A percentile compares a stretch with the other conserved stretches of the same genome.
Evolutionary conservation across 2,113 vertebrate genomes (phyloP).

Genomic region (Quiscalus mexicanus): DNA sequence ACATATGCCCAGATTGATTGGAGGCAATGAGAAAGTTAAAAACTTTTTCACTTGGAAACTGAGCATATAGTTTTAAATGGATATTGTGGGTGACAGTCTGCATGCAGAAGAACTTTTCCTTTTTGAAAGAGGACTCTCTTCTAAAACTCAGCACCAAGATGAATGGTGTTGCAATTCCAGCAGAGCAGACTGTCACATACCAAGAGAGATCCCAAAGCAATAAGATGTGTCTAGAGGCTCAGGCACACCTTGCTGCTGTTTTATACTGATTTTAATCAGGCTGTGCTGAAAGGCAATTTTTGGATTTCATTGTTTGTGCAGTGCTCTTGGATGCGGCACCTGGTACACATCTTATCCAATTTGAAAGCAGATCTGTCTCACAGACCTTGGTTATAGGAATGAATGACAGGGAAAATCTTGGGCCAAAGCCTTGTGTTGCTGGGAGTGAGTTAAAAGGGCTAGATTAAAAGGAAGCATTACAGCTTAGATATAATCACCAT

Average conservation of each 20-base stretch:
- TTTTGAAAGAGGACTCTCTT: not conserved
- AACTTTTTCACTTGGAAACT: not conserved
- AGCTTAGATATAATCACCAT: not conserved
- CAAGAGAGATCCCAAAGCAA: not conserved
- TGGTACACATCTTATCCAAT: not conserved
- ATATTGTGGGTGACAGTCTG: not conserved
- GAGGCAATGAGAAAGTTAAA: not conserved
- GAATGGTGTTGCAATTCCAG: not conserved
- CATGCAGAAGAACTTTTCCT: not conserved
- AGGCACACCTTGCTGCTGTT: not conserved
- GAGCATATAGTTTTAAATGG: not conserved
- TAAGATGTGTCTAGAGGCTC: not conserved
- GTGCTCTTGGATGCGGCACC: not conserved
- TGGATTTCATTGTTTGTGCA: not conserved
- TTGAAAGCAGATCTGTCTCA: slow-evolving; percentile 34
- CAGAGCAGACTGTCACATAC: not conserved
- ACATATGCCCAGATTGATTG: not conserved
- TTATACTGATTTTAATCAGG: not conserved
- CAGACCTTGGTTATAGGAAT: not conserved
- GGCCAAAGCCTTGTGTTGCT: not conserved
- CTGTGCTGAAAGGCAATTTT: slow-evolving; percentile 4
- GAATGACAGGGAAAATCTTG: not conserved
- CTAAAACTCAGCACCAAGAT: not conserved
- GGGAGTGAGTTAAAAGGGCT: not conserved
- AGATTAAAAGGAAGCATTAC: not conserved